Evolutionary conservation across 2,113 vertebrate genomes (phyloP).

Genomic region (Prietella phreatophila): DNA sequence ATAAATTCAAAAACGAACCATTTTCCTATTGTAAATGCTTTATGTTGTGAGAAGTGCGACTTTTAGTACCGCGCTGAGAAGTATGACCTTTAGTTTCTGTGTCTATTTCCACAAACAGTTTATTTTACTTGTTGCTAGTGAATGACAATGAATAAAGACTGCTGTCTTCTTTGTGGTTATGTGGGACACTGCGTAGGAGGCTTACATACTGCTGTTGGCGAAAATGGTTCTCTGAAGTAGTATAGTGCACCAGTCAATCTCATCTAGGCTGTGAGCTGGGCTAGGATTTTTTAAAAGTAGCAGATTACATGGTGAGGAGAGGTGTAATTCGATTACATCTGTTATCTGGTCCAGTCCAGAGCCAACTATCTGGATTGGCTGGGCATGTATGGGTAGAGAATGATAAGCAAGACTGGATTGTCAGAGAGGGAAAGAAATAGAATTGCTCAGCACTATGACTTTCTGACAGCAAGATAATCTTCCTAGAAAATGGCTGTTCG

Average conservation of each 20-base stretch:
- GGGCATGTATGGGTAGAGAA: constrained; percentile 14
- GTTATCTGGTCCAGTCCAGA: constrained; percentile 14
- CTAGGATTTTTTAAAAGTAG: constrained; percentile 1
- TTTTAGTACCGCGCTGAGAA: not conserved
- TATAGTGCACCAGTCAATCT: constrained; percentile 25
- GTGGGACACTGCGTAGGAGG: not conserved
- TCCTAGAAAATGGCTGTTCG: not conserved
- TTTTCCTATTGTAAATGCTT: not conserved
- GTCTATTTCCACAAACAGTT: not conserved
- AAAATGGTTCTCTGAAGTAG: constrained; percentile 54
- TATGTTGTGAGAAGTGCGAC: not conserved
- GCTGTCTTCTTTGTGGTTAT: not conserved
- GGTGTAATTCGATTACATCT: constrained; percentile 20
- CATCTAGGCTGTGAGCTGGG: not conserved
- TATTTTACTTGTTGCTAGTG: not conserved
- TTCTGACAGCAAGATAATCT: not conserved
- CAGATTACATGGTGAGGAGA: constrained; percentile 23
- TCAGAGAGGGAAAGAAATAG: constrained; percentile 27
- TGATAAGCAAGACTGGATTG: constrained; percentile 27
- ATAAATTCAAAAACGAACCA: not conserved
- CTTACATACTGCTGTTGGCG: constrained; percentile 35
- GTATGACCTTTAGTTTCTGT: not conserved
- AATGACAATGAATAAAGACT: constrained; percentile 4
- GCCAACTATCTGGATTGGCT: constrained; percentile 9
- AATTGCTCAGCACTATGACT: not conserved